These are phyloP conservation scores for Diplolepis rosae DNA, from an alignment of 2,888 invertebrate genomes.

Conservation along the genomic window DNA sequence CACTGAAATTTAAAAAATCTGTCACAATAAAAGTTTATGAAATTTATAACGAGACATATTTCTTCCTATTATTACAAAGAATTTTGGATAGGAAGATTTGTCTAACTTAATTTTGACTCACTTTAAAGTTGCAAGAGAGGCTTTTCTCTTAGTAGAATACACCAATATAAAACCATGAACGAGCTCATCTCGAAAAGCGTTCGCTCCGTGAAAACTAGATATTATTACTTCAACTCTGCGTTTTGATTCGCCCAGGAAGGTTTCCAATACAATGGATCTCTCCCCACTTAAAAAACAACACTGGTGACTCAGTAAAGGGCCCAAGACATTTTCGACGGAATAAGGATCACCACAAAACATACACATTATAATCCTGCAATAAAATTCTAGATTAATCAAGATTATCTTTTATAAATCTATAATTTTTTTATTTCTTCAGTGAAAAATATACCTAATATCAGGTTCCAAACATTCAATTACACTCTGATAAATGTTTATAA, in stretches of 20 bases:
- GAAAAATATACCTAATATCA: constrained; percentile 81
- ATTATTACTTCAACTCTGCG: constrained; percentile 92
- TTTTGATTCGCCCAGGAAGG: constrained; percentile 92
- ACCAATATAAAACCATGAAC: constrained; percentile 97
- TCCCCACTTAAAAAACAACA: constrained; percentile 91
- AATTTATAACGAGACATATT: too few species aligned
- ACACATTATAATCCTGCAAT: constrained; percentile 89
- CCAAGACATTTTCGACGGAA: constrained; percentile 90
- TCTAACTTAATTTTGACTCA: constrained; percentile 75
- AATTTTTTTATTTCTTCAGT: neutral
- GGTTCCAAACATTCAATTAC: constrained; percentile 88
- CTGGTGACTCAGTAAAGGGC: constrained; percentile 90
- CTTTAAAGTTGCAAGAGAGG: constrained; percentile 94
- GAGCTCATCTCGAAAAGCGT: constrained; percentile 91
- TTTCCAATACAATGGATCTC: constrained; percentile 91
- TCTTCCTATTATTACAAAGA: too few species aligned
- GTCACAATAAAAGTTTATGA: too few species aligned
- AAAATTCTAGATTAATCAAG: neutral
- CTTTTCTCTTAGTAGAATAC: constrained; percentile 95
- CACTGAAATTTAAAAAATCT: constrained; percentile 76
- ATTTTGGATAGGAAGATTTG: too few species aligned
- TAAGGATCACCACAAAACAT: constrained; percentile 98
- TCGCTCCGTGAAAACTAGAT: constrained; percentile 95
- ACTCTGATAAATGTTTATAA: constrained; percentile 83
- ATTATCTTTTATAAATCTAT: neutral